A percentile compares a stretch with the other conserved stretches of the same genome.
Evolutionary conservation across 1,140 invertebrate species (phyloP).

Genomic region (Pseudomyrmex pallidus): DNA sequence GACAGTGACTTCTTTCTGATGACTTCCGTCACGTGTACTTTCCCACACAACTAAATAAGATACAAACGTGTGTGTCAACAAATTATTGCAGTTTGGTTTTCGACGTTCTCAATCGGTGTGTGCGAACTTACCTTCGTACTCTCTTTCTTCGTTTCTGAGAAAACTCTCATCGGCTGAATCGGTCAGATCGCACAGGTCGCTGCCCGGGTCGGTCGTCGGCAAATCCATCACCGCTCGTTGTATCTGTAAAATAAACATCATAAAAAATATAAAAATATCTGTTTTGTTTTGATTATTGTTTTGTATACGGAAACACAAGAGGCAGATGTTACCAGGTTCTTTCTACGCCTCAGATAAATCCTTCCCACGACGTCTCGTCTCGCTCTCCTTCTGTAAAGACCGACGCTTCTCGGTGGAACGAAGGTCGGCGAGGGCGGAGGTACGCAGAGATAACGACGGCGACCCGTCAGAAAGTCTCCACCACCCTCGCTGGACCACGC

Average conservation of each 20-base stretch:
- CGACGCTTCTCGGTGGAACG: constrained; percentile 61
- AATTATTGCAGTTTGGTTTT: not conserved
- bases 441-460: constrained; percentile 77
- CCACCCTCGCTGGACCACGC: constrained; percentile 60
- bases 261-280: too few species aligned
- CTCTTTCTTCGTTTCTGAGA: constrained; percentile 75
- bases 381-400: constrained; percentile 65
- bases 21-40: not conserved
- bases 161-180: constrained; percentile 85
- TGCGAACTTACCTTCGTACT: constrained; percentile 23
- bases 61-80: not conserved
- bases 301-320: not conserved
- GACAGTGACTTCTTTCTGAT: constrained; percentile 31
- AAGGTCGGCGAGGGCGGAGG: constrained; percentile 87
- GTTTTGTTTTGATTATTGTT: too few species aligned
- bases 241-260: constrained; percentile 17
- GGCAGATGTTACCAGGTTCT: constrained; percentile 64
- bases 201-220: constrained; percentile 86
- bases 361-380: constrained; percentile 66
- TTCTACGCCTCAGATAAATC: constrained; percentile 63
- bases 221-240: constrained; percentile 84
- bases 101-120: not conserved
- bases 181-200: constrained; percentile 84
- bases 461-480: constrained; percentile 48
- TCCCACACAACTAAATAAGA: constrained; percentile 8